A percentile compares a stretch with the other conserved stretches of the same genome.
Evolutionary conservation across 2,797 vertebrate genomes (phyloP).

Genomic region (Manis crassicaudata): DNA sequence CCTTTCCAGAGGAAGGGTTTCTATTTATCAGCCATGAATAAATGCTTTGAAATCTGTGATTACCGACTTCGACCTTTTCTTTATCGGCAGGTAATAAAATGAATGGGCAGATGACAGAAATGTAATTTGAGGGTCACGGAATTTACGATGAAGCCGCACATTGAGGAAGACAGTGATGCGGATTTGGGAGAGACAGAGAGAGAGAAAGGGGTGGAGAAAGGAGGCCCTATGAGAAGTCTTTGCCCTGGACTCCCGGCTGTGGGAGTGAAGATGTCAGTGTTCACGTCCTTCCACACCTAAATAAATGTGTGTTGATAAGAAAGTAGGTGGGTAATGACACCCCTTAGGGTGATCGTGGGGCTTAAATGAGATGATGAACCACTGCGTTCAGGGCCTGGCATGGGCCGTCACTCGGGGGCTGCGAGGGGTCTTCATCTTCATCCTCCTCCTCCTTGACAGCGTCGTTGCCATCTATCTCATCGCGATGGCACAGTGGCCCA

Average conservation of each 20-base stretch:
- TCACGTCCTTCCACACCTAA: too few relatives aligned
- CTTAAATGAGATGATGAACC: not conserved
- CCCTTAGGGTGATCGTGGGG: rapidly evolving
- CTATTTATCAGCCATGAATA: not conserved
- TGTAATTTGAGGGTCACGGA: not conserved
- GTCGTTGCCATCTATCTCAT: too few relatives aligned
- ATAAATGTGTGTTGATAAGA: rapidly evolving
- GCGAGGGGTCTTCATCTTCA: rapidly evolving
- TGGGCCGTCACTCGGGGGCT: rapidly evolving
- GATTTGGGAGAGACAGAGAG: not conserved
- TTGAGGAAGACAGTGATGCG: not conserved
- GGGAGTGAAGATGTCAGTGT: rapidly evolving
- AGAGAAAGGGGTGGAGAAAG: not conserved
- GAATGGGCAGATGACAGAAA: slow-evolving; percentile 48
- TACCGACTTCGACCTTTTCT: slow-evolving; percentile 63
- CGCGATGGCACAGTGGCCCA: rapidly evolving
- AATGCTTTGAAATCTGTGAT: not conserved
- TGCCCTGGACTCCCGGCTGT: rapidly evolving
- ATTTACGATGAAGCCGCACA: not conserved
- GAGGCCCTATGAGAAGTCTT: rapidly evolving
- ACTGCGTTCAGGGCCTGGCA: rapidly evolving
- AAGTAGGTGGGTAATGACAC: rapidly evolving
- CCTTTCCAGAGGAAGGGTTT: slow-evolving; percentile 47
- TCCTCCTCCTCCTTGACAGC: too few relatives aligned
- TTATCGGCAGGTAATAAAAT: slow-evolving; percentile 58